phyloP scores from a whole-genome alignment of 2,888 invertebrate species.

The Eulithis prunata region DNA sequence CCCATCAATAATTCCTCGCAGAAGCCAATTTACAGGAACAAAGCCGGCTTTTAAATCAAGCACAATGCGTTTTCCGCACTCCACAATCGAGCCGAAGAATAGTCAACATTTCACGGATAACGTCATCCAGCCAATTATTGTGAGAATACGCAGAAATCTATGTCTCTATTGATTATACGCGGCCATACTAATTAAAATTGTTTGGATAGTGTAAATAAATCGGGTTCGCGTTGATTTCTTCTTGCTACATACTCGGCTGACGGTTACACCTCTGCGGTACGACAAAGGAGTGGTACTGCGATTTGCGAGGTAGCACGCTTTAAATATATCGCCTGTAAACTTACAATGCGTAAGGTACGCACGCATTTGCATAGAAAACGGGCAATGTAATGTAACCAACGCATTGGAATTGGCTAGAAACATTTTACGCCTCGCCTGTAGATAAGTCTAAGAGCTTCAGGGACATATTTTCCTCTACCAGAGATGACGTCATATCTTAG shows the following conservation, averaged over 20 bases:
- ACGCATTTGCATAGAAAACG: slow-evolving; percentile 2
- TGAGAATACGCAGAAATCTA: slow-evolving; percentile 64
- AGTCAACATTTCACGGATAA: slow-evolving; percentile 59
- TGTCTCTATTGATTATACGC: slow-evolving; percentile 74
- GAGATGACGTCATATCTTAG: no score
- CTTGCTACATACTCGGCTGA: slow-evolving; percentile 71
- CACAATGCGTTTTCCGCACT: slow-evolving; percentile 37
- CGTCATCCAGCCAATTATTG: slow-evolving; percentile 72
- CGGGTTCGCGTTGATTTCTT: slow-evolving; percentile 63
- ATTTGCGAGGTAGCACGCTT: slow-evolving; percentile 65
- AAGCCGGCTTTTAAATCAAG: slow-evolving; percentile 29
- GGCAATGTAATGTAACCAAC: slow-evolving; percentile 17
- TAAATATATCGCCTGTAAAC: slow-evolving; percentile 64
- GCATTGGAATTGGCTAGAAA: no score
- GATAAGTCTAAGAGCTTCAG: no score
- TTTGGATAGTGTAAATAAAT: slow-evolving; percentile 68
- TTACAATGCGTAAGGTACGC: slow-evolving; percentile 29
- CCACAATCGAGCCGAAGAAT: slow-evolving; percentile 55
- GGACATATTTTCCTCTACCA: no score
- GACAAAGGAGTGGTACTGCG: slow-evolving; percentile 58
- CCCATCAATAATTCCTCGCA: slow-evolving; percentile 18
- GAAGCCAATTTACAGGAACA: slow-evolving; percentile 29
- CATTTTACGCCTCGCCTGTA: no score
- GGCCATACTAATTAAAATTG: slow-evolving; percentile 73
- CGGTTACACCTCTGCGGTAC: slow-evolving; percentile 64